Percentiles rank a stretch among this genome's conserved stretches.
Conservation (phyloP, 2,113 vertebrate genomes). For the Microtus montanus region DNA sequence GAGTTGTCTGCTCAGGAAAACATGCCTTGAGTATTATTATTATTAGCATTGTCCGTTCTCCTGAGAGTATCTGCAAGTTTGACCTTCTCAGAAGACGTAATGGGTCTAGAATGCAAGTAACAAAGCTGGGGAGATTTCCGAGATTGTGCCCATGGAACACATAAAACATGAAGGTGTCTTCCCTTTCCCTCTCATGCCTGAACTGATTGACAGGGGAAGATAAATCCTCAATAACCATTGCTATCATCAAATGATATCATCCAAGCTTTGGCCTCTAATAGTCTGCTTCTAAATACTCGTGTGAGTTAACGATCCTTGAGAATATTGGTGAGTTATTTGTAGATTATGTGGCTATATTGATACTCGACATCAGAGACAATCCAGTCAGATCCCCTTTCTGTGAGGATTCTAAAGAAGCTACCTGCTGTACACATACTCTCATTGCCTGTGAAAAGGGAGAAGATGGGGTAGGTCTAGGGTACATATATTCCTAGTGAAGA, state of each 20-base stretch:
- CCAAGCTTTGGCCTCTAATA: not conserved
- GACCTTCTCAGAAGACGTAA: slow-evolving; percentile 56
- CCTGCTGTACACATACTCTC: not conserved
- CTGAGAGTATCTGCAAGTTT: slow-evolving; percentile 6
- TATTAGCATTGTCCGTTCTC: not conserved
- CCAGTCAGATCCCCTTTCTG: not conserved
- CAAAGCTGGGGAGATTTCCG: slow-evolving; percentile 29
- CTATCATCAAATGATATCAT: slow-evolving; percentile 10
- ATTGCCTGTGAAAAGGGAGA: not conserved
- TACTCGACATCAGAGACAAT: not conserved
- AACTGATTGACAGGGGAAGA: slow-evolving; percentile 13
- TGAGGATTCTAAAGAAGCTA: not conserved
- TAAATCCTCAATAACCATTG: slow-evolving; percentile 46
- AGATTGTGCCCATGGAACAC: slow-evolving; percentile 34
- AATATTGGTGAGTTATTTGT: slow-evolving; percentile 42
- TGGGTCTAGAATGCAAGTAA: slow-evolving; percentile 56
- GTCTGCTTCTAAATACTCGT: slow-evolving; percentile 20
- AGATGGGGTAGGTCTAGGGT: fast-evolving
- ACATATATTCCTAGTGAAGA: not conserved
- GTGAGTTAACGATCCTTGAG: slow-evolving; percentile 34
- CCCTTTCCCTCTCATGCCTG: not conserved
- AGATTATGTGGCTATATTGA: not conserved
- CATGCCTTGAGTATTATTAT: not conserved
- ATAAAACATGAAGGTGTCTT: slow-evolving; percentile 25
- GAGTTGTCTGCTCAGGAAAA: not conserved